Conservation (phyloP, 2,797 vertebrate species). For the Borostomias antarcticus region DNA sequence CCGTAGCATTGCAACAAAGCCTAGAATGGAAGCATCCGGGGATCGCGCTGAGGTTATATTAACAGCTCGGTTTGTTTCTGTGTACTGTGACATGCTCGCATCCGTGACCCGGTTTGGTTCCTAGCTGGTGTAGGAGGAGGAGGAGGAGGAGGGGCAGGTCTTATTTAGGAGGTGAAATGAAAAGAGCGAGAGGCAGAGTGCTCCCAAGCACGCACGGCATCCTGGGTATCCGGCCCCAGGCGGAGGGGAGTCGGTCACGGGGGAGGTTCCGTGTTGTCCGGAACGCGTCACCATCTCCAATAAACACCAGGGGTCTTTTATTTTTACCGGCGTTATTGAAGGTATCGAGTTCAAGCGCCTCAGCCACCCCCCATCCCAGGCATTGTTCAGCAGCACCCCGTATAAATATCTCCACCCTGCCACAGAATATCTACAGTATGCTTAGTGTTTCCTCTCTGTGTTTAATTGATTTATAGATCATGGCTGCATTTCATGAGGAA, state of each 20-base stretch:
- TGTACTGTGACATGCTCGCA: constrained; percentile 64
- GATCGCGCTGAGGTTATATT: constrained; percentile 50
- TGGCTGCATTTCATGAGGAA: neutral
- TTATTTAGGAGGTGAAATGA: constrained; percentile 80
- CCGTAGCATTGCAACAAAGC: too few relatives aligned
- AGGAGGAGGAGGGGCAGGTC: constrained; percentile 63
- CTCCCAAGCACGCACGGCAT: constrained; percentile 68
- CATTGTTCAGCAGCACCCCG: constrained; percentile 18
- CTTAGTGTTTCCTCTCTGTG: constrained; percentile 5
- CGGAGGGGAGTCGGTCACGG: constrained; percentile 47
- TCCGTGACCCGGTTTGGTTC: constrained; percentile 62
- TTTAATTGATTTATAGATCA: constrained; percentile 8
- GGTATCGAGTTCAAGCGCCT: constrained; percentile 28
- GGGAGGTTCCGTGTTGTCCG: constrained; percentile 60
- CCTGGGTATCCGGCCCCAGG: constrained; percentile 66
- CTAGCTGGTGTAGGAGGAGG: too few relatives aligned
- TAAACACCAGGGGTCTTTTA: constrained; percentile 53
- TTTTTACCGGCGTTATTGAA: constrained; percentile 26
- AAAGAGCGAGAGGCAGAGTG: constrained; percentile 72
- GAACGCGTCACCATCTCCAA: constrained; percentile 49
- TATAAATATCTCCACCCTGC: constrained; percentile 21
- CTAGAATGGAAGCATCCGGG: neutral
- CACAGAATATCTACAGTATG: constrained; percentile 15
- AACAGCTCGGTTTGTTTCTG: constrained; percentile 66
- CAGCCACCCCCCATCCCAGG: neutral